phyloP scores from a whole-genome alignment of 2,113 vertebrate species.

The Aphelocoma coerulescens region DNA sequence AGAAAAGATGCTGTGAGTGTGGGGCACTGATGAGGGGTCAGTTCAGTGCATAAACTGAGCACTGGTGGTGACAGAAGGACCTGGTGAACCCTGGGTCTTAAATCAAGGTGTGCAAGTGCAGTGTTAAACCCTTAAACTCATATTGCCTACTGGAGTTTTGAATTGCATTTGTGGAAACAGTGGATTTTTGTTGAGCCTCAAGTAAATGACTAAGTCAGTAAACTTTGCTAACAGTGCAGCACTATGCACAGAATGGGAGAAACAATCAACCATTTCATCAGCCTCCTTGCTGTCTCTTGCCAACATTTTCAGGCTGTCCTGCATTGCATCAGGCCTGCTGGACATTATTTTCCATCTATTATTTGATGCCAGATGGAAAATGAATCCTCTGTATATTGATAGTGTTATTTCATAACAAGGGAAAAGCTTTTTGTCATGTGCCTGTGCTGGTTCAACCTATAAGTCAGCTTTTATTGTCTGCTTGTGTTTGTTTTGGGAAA shows the following conservation, averaged over 20 bases:
- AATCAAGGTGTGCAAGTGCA: background rate
- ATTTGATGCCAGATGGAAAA: background rate
- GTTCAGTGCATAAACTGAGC: accelerated
- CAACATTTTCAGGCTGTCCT: background rate
- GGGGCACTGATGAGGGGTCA: background rate
- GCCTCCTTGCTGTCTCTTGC: background rate
- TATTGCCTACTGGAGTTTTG: background rate
- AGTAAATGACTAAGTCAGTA: background rate
- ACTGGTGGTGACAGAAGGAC: background rate
- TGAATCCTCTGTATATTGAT: background rate
- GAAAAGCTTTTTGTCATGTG: background rate
- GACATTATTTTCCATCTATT: background rate
- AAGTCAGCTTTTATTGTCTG: background rate
- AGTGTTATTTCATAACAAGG: background rate
- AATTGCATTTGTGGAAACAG: background rate
- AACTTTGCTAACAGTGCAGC: background rate
- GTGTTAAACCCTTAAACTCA: background rate
- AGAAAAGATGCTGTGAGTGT: background rate
- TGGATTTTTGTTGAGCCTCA: background rate
- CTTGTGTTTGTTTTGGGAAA: background rate
- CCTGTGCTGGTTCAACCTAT: background rate
- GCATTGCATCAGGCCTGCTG: conserved; percentile 13
- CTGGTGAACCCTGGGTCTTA: background rate
- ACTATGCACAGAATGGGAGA: conserved; percentile 21
- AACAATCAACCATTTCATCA: conserved; percentile 24